Conservation (phyloP, 2,113 vertebrate species). For the Chloropsis hardwickii region DNA sequence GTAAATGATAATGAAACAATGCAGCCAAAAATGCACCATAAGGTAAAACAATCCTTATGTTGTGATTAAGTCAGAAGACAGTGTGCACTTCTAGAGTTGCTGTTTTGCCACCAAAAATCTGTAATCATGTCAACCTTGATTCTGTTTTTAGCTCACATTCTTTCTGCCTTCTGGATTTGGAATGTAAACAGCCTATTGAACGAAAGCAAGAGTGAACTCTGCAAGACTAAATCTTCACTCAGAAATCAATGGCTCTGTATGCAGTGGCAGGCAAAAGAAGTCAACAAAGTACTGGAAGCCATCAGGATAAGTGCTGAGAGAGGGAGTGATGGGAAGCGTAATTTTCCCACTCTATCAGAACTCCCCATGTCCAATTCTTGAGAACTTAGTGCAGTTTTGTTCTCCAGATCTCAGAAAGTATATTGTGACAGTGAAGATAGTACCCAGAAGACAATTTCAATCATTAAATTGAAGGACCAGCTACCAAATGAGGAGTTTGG, state of each 20-base stretch:
- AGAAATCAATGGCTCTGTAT: background rate
- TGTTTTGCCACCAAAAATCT: background rate
- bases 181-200: background rate
- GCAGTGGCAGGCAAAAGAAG: background rate
- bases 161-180: background rate
- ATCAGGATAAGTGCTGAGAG: background rate
- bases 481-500: background rate
- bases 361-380: background rate
- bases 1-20: conserved; percentile 3
- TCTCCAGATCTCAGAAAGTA: background rate
- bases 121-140: background rate
- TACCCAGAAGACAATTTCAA: background rate
- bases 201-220: background rate
- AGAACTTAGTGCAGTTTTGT: background rate
- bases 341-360: background rate
- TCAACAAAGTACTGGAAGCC: background rate
- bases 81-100: background rate
- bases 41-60: background rate
- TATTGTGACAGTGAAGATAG: background rate
- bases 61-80: background rate
- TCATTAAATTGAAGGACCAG: background rate
- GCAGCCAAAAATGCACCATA: background rate
- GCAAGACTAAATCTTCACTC: background rate
- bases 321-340: background rate
- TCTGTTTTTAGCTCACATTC: background rate